A percentile compares a stretch with the other conserved stretches of the same genome.
Conservation (phyloP, 2,113 vertebrate genomes). For the Cheirogaleus medius region DNA sequence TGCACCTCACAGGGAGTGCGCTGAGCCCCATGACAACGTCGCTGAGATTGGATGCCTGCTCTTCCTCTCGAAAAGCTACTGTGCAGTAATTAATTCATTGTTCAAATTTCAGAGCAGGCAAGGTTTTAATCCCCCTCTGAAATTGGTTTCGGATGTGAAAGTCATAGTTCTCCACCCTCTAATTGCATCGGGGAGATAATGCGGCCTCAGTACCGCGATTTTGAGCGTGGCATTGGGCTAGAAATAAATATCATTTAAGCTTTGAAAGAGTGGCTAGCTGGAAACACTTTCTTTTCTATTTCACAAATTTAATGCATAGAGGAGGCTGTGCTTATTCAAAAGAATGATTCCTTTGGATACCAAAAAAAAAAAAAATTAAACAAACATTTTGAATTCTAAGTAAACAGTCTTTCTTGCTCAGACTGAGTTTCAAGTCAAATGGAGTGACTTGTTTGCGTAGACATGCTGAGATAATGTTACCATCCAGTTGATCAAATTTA, state of each 20-base stretch:
- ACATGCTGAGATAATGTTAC: constrained; percentile 68
- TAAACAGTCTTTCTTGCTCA: constrained; percentile 63
- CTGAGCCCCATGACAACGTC: not conserved
- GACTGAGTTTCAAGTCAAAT: constrained; percentile 66
- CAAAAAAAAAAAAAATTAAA: constrained; percentile 14
- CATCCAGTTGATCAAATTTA: constrained; percentile 66
- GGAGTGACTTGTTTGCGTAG: constrained; percentile 72
- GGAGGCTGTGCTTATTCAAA: constrained; percentile 67
- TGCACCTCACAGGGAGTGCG: not conserved
- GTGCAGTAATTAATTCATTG: constrained; percentile 67
- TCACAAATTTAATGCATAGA: constrained; percentile 68
- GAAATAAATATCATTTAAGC: constrained; percentile 72
- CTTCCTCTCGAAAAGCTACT: constrained; percentile 36
- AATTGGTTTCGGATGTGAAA: constrained; percentile 44
- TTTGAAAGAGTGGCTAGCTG: constrained; percentile 52
- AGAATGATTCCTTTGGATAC: constrained; percentile 52
- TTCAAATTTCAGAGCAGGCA: constrained; percentile 57
- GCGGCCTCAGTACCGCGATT: not conserved
- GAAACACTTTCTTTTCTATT: constrained; percentile 57
- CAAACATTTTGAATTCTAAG: constrained; percentile 73
- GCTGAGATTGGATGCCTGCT: not conserved
- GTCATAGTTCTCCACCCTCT: constrained; percentile 66
- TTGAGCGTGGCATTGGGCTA: constrained; percentile 13
- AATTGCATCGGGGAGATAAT: constrained; percentile 54
- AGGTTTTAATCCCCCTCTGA: constrained; percentile 64